Percentiles rank a stretch among this genome's conserved stretches.
Evolutionary conservation across 2,113 vertebrate species (phyloP).

Genomic region (Tamias sibiricus): DNA sequence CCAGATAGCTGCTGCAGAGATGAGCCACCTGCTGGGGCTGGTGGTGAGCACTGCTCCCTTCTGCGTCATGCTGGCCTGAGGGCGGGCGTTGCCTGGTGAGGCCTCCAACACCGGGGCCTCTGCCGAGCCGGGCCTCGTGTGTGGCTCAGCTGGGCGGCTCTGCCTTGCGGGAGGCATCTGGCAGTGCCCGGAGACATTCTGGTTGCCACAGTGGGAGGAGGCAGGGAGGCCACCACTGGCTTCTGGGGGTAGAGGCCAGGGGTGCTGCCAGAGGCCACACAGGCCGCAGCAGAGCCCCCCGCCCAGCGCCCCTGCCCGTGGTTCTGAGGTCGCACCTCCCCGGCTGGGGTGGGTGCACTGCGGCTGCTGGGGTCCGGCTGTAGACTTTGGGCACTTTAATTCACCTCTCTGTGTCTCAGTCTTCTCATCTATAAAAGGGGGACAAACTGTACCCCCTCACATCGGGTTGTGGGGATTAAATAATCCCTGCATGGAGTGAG

Average conservation of each 20-base stretch:
- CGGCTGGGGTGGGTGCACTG: not conserved
- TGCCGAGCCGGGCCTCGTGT: rapidly evolving
- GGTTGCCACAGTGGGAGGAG: not conserved
- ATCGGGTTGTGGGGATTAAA: not conserved
- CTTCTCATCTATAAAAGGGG: not conserved
- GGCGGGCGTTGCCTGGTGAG: too few relatives aligned
- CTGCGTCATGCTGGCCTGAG: not conserved
- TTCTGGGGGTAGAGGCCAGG: not conserved
- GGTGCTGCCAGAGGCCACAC: not conserved
- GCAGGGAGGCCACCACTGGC: not conserved
- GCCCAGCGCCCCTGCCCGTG: rapidly evolving
- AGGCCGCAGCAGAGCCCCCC: rapidly evolving
- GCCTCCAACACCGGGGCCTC: not conserved
- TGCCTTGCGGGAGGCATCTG: not conserved
- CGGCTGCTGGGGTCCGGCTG: not conserved
- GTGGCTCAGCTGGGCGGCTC: not conserved
- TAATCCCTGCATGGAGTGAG: not conserved
- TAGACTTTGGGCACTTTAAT: not conserved
- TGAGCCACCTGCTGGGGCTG: not conserved
- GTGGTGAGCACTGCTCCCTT: not conserved
- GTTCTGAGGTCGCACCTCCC: not conserved
- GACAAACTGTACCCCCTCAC: rapidly evolving
- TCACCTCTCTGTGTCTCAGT: not conserved
- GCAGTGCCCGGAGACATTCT: not conserved
- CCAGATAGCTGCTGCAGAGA: not conserved